A percentile compares a stretch with the other conserved stretches of the same genome.
phyloP scores from a whole-genome alignment of 2,113 vertebrate genomes.

The Corydoras sp. region DNA sequence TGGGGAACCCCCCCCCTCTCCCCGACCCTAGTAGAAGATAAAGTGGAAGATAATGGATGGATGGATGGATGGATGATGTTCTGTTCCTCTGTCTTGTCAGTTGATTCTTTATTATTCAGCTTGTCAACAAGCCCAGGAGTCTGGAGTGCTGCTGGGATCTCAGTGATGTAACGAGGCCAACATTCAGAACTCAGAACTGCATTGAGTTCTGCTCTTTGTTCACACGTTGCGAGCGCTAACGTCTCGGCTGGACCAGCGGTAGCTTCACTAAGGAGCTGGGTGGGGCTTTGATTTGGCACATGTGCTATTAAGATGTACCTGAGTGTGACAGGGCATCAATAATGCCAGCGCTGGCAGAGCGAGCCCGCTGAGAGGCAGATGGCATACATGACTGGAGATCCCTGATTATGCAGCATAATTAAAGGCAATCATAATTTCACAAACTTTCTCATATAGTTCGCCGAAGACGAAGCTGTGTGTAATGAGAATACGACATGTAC shows the following conservation, averaged over 20 bases:
- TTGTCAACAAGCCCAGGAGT: too few relatives aligned
- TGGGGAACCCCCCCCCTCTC: too few relatives aligned
- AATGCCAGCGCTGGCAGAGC: conserved; percentile 66
- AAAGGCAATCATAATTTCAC: conserved; percentile 49
- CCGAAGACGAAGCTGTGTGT: conserved; percentile 18
- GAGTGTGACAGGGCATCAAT: conserved; percentile 71
- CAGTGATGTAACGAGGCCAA: too few relatives aligned
- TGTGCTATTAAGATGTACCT: conserved; percentile 58
- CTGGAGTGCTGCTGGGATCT: too few relatives aligned
- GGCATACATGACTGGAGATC: conserved; percentile 66
- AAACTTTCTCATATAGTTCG: conserved; percentile 36
- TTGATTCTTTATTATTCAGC: too few relatives aligned
- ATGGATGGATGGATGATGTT: too few relatives aligned
- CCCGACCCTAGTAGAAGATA: too few relatives aligned
- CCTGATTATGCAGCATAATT: conserved; percentile 52
- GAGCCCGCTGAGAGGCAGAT: conserved; percentile 71
- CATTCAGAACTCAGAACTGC: too few relatives aligned
- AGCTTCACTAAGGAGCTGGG: conserved; percentile 24
- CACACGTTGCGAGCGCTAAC: conserved; percentile 13
- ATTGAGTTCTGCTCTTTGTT: too few relatives aligned
- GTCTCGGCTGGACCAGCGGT: conserved; percentile 35
- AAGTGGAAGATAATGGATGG: too few relatives aligned
- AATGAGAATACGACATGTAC: conserved; percentile 7
- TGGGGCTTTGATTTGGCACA: conserved; percentile 31
- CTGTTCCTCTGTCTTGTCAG: too few relatives aligned